Percentiles rank a stretch among this genome's conserved stretches.
phyloP scores from a whole-genome alignment of 2,888 invertebrate genomes.

The Noctuana brunneofusca region DNA sequence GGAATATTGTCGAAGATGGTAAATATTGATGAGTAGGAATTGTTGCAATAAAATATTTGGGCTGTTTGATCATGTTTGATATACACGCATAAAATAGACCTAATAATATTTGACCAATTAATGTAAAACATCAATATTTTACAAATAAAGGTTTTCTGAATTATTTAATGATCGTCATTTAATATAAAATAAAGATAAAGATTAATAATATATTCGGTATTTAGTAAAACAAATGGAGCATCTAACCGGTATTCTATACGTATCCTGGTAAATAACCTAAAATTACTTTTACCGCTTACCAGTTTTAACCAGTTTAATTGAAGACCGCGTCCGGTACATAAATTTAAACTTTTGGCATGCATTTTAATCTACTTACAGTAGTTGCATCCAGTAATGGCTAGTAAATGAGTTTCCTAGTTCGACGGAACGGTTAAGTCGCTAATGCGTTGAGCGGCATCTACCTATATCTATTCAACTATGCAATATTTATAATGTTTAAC shows the following conservation, averaged over 20 bases:
- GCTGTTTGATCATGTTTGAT: not conserved
- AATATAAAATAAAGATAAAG: too few species aligned
- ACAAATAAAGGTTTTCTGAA: too few species aligned
- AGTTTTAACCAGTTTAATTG: constrained; percentile 78
- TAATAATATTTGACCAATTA: too few species aligned
- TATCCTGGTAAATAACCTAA: constrained; percentile 14
- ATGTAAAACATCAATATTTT: too few species aligned
- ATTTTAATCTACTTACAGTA: constrained; percentile 76
- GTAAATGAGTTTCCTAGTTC: constrained; percentile 64
- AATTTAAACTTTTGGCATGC: constrained; percentile 78
- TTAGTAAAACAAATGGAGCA: not conserved
- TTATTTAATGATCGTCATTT: too few species aligned
- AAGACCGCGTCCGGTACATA: constrained; percentile 77
- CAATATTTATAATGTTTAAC: not conserved
- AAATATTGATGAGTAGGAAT: constrained; percentile 18
- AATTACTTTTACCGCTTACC: constrained; percentile 4
- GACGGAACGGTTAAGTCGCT: constrained; percentile 38
- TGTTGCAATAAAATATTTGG: not conserved
- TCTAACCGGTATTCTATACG: constrained; percentile 9
- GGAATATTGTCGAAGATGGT: constrained; percentile 44
- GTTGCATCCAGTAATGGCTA: constrained; percentile 64
- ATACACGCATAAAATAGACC: too few species aligned
- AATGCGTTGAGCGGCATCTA: constrained; percentile 31
- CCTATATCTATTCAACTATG: constrained; percentile 17
- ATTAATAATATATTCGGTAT: not conserved